Evolutionary conservation across 2,888 invertebrate species (phyloP), one percentile per base, ranked within the genome.

Genomic region (Sinohyriopsis cumingii): DNA sequence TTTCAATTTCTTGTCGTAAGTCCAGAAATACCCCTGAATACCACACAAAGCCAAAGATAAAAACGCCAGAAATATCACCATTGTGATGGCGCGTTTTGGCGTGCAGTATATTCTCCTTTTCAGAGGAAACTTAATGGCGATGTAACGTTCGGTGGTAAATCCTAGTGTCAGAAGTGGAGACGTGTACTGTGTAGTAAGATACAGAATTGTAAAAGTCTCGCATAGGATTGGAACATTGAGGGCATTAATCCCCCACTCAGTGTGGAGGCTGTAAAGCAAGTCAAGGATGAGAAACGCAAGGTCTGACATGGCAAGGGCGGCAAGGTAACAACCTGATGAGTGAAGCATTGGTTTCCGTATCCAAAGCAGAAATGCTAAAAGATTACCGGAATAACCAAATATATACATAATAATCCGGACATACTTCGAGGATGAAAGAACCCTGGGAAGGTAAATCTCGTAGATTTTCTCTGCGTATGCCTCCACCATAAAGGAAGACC

Each of bases 101-200:
- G 88, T 88, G 72, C 89, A 89, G 69, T 82, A 86, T 55, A 84
- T 81, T 63, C 88, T 84, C 54, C 89, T 67, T 68, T 84, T 80
- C 65, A 89, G 84, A 7, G 90, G 90, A 73, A 88, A 88, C 64
- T 88, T 87, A 24, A 90, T 86, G 19, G 89, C 87, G 55, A 89
- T 88, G 73, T 88, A 90, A n/a, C 89, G 71, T 74, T 90, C 89
- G 9, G 87, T 86, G 5, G 90, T 90, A 73, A 90, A 90, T 6
- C 86, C 89, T 19, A 90, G 80, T 55, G 89, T 89, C 59, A 90
- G 77, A 12, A 89, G 74, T 0, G 89, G 89, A 25, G 87, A 87
- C 65, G 88, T 77, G 69, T 89, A 88, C 78, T 90, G 90, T 7
- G 85, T 76, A 20, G 86, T 76, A 57, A 88, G 69, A 82, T 83